Conservation (phyloP, 2,797 vertebrate species). For the Ataeniobius toweri region DNA sequence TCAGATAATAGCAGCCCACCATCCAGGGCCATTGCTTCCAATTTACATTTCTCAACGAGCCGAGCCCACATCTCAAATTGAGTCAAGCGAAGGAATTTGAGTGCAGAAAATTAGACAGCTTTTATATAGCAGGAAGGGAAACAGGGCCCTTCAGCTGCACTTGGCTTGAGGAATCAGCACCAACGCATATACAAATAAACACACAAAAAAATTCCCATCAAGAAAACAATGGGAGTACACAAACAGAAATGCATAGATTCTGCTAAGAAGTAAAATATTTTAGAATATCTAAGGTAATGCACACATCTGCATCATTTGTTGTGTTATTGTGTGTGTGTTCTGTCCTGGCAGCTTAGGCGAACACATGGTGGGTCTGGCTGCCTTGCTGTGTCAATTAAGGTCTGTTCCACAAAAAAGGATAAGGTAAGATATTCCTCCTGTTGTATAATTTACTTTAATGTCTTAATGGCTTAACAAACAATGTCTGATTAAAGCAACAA, state of each 20-base stretch:
- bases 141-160: conserved; percentile 74
- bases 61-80: conserved; percentile 82
- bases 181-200: conserved; percentile 23
- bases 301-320: neutral
- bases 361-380: neutral
- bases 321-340: neutral
- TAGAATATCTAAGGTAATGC: neutral
- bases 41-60: conserved; percentile 86
- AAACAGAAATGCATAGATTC: neutral
- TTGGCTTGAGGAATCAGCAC: conserved; percentile 62
- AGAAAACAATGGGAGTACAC: neutral
- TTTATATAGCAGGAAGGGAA: conserved; percentile 67
- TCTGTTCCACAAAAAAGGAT: neutral
- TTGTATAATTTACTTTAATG: neutral
- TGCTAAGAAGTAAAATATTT: neutral
- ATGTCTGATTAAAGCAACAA: neutral
- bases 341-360: too few relatives aligned
- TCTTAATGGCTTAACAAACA: too few relatives aligned
- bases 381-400: neutral
- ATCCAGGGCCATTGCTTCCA: conserved; percentile 82
- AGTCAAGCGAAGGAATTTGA: conserved; percentile 81
- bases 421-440: neutral
- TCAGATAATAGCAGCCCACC: conserved; percentile 83
- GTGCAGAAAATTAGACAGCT: conserved; percentile 84
- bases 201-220: neutral